These are phyloP conservation scores for Triplophysa tibetana DNA, from an alignment of 2,113 vertebrate genomes.

Conservation along the genomic window DNA sequence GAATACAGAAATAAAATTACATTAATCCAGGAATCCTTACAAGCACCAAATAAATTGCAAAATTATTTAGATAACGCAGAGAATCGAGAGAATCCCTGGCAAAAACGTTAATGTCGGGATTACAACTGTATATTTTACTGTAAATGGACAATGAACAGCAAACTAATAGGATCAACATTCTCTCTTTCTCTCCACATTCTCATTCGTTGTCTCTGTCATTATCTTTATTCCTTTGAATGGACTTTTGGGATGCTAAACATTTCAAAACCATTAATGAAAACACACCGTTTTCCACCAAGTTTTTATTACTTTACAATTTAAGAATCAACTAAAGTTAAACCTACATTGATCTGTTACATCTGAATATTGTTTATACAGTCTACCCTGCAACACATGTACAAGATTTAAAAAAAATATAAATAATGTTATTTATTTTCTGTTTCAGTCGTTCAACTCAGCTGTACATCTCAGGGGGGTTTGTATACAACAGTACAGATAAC, in stretches of 20 bases:
- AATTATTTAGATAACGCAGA: slow-evolving; percentile 30
- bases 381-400: too few species aligned
- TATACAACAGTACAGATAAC: too few species aligned
- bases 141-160: not conserved
- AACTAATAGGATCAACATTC: slow-evolving; percentile 8
- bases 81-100: not conserved
- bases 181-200: slow-evolving; percentile 34
- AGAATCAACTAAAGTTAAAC: too few species aligned
- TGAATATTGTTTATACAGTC: too few species aligned
- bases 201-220: not conserved
- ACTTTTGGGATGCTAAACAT: slow-evolving; percentile 8
- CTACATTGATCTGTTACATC: too few species aligned
- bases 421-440: too few species aligned
- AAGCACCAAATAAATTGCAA: not conserved
- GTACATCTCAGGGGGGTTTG: slow-evolving; percentile 10
- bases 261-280: not conserved
- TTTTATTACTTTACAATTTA: too few species aligned
- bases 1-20: slow-evolving; percentile 45
- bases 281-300: too few species aligned
- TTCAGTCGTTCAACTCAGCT: too few species aligned
- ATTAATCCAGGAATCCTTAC: not conserved
- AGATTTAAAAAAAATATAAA: too few species aligned
- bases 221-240: not conserved
- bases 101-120: slow-evolving; percentile 19
- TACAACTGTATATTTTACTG: slow-evolving; percentile 3